Evolutionary conservation across 2,113 vertebrate species (phyloP), one percentile per base, ranked within the genome.

Genomic region (Leptobrachium leishanense): DNA sequence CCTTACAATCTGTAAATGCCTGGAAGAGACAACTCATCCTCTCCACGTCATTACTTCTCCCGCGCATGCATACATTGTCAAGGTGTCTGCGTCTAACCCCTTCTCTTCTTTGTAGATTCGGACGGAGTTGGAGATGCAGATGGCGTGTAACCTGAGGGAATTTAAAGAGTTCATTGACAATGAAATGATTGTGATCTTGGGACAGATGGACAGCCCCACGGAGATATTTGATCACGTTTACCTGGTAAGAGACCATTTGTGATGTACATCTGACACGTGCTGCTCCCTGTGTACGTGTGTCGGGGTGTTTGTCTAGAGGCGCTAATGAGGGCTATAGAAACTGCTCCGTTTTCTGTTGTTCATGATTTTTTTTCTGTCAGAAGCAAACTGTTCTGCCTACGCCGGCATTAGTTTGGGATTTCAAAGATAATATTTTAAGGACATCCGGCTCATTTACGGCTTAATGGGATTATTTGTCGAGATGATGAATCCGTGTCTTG

Each of bases 131-230:
- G 98, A 99, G 89, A 98, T 97, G 93, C 98, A 98, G 85, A 99
- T 99, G 98, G 95, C 92, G 31, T 99, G 98, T 70, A 98, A 98
- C 90, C 89, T 99, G 85, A 87, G 96, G 68, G 96, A 99, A 88
- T 99, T 98, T 84, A 98, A 98, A 73, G 97, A 98, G 83, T 99
- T 97, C 89, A 99, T 99, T 57, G 98, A 99, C 86, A 99, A 99
- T 5, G 97, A 99, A 84, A 99, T 99, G 97, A 98, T 99, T 2
- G 91, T 98, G 84, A 99, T 99, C 88, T 92, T 99, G 64, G 97
- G 98, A 64, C 98, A 99, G 88, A 99, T 99, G 97, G 98, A 99
- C 90, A 98, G 97, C 83, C 97, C 97, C 81, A 98, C 97, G 0
- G 95, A 99, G 85, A 98, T 99, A 86, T 99, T 99, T 77, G 97